These are phyloP conservation scores for Falco novaeseelandiae DNA, from an alignment of 2,797 vertebrate genomes.

Conservation along the genomic window DNA sequence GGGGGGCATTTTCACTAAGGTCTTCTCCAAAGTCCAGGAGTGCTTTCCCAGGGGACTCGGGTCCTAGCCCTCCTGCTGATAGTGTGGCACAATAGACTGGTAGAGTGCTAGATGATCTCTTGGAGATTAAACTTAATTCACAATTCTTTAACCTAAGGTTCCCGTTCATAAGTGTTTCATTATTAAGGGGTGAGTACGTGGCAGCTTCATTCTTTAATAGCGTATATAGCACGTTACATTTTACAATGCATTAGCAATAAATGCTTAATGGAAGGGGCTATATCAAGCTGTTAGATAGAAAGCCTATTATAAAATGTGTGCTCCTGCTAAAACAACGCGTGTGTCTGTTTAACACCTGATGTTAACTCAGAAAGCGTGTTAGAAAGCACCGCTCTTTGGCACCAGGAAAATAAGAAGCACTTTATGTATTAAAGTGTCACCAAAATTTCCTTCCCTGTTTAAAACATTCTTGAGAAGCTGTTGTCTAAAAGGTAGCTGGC, in stretches of 20 bases:
- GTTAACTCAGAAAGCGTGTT: slow-evolving; percentile 49
- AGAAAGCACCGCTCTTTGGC: slow-evolving; percentile 33
- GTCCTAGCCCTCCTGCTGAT: not conserved
- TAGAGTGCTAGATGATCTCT: not conserved
- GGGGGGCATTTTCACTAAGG: not conserved
- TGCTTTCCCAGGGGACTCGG: not conserved
- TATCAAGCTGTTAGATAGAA: slow-evolving; percentile 70
- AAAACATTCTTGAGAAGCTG: slow-evolving; percentile 19
- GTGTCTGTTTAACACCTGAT: slow-evolving; percentile 59
- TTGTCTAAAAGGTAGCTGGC: slow-evolving; percentile 26
- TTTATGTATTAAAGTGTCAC: slow-evolving; percentile 68
- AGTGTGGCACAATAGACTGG: rapidly evolving
- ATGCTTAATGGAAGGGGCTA: slow-evolving; percentile 70
- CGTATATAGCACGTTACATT: slow-evolving; percentile 37
- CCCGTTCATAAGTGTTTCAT: slow-evolving; percentile 45
- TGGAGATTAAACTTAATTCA: slow-evolving; percentile 50
- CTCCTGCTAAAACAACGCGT: slow-evolving; percentile 46
- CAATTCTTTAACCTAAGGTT: slow-evolving; percentile 40
- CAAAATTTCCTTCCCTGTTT: slow-evolving; percentile 53
- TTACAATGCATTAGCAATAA: slow-evolving; percentile 69
- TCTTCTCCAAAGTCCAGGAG: not conserved
- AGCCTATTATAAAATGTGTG: slow-evolving; percentile 62
- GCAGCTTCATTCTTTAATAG: slow-evolving; percentile 62
- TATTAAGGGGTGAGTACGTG: slow-evolving; percentile 22
- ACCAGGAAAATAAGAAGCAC: slow-evolving; percentile 53